Base-by-base conservation (phyloP, 2,888 invertebrate species). In the Lepidocyrtoides sp. region DNA sequence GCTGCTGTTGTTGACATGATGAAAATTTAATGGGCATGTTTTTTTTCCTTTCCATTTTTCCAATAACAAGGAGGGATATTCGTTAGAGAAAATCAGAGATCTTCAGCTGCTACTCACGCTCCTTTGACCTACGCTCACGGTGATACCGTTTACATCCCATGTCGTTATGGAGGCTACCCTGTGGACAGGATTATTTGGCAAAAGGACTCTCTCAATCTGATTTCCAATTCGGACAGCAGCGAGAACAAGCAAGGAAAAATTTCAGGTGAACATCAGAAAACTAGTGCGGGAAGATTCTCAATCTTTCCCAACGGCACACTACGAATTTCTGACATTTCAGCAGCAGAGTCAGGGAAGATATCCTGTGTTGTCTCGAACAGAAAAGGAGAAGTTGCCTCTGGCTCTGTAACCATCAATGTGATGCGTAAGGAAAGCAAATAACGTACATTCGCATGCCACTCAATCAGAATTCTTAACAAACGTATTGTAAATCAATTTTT, bases 301-400 rank as follows among this genome's bases (percentile, higher is more conserved):
- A 91, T 93, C 60, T 57, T 94, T 54, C 29, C 81, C 17, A 94
- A 94, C 87, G 94, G 94, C 41, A 94, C 94, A 1, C 92, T 94
- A n/a, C 32, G 92, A 83, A 91, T 94, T 66, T 91, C 92, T 10
- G 89, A 90, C 26, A 91, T 89, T 44, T 72, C 82, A 10, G 69
- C 82, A 20, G 89, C 66, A 57, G n/a, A 95, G 95, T 91, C 95
- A 95, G 29, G 95, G 95, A 1, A 29, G 88, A 10, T 95, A 95
- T 93, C 94, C 20, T 95, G 95, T 92, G 93, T 94, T 54, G 93
- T 94, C 26, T 93, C 94, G 17, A 93, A 93, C 75, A 84, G 93
- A 36, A 94, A 94, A 81, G 94, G 94, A 29, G 94, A 94, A 91
- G 84, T 92, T 12, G 93, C 94, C 10, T 91, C 93, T 8, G 94